Base-by-base conservation (phyloP, 2,888 invertebrate species). In the Melinaea menophilus region DNA sequence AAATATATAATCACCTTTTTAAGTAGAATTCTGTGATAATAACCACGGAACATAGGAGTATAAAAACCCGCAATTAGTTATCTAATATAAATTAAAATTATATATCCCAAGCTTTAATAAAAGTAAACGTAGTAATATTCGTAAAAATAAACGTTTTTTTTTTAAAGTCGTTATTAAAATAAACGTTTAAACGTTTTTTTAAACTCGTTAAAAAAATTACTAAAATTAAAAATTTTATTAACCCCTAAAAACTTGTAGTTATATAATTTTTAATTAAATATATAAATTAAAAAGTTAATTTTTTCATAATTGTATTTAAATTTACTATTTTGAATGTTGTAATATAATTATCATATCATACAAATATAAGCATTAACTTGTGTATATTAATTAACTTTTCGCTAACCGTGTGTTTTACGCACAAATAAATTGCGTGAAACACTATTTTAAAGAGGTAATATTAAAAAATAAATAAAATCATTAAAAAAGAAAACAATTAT, bases 71-170 rank as follows among this genome's bases (percentile, higher is more conserved):
- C 31, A 58, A 59, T 61, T 33, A 41, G 59, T 37, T 59, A 58
- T 58, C 55, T 59, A 64, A 61, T 66, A 60, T 66, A 66, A 22
- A 71, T 61, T 69, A 66, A 66, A 65, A 68, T 65, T 67, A 65
- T 68, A 70, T 68, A 70, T 76, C 73, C 75, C 77, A 78, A 79
- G 78, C 78, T 79, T 79, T 78, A 79, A 79, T 65, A 57, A 55
- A 62, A 57, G 35, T 56, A 64, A 9, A 9, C 46, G 56, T 62
- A 62, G 59, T 56, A 7, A 5, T 58, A 55, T 61, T n/a, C 59
- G 57, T 57, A 55, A 57, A 55, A 57, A 58, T 64, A 60, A 34
- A 62, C 35, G 56, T 22, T 22, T 47, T 57, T 65, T 64, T 22
- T 63, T 64, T 56, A 48, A 64, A 51, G 7, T 51, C 31, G 51